phyloP scores from a whole-genome alignment of 2,113 vertebrate genomes.

The Prietella phreatophila region DNA sequence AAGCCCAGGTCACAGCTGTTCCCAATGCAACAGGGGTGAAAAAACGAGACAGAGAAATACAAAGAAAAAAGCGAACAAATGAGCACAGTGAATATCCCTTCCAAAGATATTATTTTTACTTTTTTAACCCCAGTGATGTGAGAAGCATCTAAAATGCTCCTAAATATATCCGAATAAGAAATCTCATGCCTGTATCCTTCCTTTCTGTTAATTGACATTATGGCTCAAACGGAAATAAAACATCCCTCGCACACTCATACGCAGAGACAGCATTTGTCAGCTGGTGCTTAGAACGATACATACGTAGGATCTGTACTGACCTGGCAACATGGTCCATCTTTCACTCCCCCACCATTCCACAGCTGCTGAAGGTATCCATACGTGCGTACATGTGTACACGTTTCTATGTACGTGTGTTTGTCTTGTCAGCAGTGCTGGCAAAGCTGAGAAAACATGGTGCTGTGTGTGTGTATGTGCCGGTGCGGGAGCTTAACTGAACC shows the following conservation, averaged over 20 bases:
- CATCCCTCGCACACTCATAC: slow-evolving; percentile 27
- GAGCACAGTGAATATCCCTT: background rate
- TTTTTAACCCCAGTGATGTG: background rate
- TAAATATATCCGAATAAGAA: background rate
- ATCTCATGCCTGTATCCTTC: background rate
- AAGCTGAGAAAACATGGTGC: slow-evolving; percentile 50
- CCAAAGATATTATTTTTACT: background rate
- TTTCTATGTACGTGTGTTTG: slow-evolving; percentile 20
- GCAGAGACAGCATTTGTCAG: background rate
- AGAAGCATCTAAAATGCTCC: background rate
- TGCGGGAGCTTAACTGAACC: slow-evolving; percentile 20
- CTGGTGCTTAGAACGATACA: background rate
- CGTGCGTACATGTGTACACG: background rate
- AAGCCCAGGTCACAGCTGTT: slow-evolving; percentile 21
- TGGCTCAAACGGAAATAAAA: background rate
- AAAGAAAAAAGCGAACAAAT: background rate
- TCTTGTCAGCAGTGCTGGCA: slow-evolving; percentile 12
- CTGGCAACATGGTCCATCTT: slow-evolving; percentile 64
- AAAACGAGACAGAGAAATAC: background rate
- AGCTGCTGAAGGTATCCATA: slow-evolving; percentile 47
- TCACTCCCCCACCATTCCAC: slow-evolving; percentile 50
- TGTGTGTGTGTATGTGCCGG: background rate
- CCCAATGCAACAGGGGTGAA: background rate
- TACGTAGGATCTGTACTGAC: slow-evolving; percentile 51
- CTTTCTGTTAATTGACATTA: background rate